These are phyloP conservation scores for Polymixis flavicincta DNA, from an alignment of 2,888 invertebrate species.

Conservation along the genomic window DNA sequence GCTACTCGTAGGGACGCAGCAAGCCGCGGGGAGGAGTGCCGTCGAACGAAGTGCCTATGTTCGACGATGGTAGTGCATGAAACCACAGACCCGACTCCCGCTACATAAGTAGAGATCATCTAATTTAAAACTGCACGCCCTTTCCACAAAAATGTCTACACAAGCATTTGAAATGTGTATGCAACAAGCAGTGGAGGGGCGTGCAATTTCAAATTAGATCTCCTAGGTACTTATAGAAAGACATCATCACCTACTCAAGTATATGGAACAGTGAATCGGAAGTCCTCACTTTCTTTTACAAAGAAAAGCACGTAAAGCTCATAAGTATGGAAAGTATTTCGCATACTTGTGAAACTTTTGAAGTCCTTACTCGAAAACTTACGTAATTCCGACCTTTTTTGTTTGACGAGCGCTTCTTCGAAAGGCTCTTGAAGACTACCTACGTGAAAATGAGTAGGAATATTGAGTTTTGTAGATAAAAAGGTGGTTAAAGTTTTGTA, in stretches of 20 bases:
- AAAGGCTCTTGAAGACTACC: not conserved
- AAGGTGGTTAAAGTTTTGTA: not conserved
- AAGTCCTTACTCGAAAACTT: slow-evolving; percentile 19
- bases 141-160: no score
- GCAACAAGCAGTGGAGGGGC: no score
- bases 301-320: slow-evolving; percentile 5
- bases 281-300: not conserved
- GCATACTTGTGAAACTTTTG: slow-evolving; percentile 36
- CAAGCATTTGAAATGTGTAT: no score
- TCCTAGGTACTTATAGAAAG: not conserved
- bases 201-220: no score
- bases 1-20: no score
- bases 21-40: no score
- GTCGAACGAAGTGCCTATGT: no score
- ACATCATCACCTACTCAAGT: not conserved
- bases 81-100: no score
- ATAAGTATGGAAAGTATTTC: slow-evolving; percentile 25
- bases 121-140: no score
- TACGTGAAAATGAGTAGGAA: not conserved
- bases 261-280: not conserved
- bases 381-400: slow-evolving; percentile 6
- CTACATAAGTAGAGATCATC: no score
- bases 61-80: no score
- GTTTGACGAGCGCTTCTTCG: slow-evolving; percentile 22
- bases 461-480: not conserved